Evolutionary conservation across 2,113 vertebrate genomes (phyloP), one percentile per base, ranked within the genome.

Genomic region (Dryoscopus gambensis): DNA sequence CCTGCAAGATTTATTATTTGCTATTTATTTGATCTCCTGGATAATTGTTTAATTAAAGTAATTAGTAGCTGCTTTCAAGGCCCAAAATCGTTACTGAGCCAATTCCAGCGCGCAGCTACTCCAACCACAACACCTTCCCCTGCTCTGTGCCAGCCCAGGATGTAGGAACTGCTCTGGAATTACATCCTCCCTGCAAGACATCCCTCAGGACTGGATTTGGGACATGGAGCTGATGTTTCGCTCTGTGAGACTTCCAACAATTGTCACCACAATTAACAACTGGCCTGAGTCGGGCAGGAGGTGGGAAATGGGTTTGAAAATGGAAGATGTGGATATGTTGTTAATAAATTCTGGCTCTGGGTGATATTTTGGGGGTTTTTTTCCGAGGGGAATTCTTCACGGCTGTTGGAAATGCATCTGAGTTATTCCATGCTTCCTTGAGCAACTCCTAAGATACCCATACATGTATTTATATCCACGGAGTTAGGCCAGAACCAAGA

Each of bases 11-110:
- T 96, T 97, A 95, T 91, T 95, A 71, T 96, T 96, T 96, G 92
- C 65, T 93, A 37, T 96, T 96, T 96, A 89, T 94, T 93, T 97
- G 90, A 96, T 93, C 80, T 92, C 57, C 30, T 3, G 93, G 55
- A 49, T 96, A 96, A 96, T 95, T 90, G 62, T 73, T 96, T 96
- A 92, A 96, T 96, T 93, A 92, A 93, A 90, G 85, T n/a, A 96
- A 97, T 97, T 97, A 96, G 95, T 39, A 81, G 42, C 59, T 90
- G 79, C 90, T 95, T 94, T 93, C 79, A 84, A 93, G 92, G 55
- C 71, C 56, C 53, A 8, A 93, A 88, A 81, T 44, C 79, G 60
- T 96, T 90, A 42, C 67, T 64, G 28, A 84, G 67, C 55, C 80
- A 15, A 49, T 84, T 67, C 63, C 84, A 75, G 60, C 6, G 6